Evolutionary conservation across 2,797 vertebrate genomes (phyloP), one percentile per base, ranked within the genome.

Genomic region (Rallus crepitans): DNA sequence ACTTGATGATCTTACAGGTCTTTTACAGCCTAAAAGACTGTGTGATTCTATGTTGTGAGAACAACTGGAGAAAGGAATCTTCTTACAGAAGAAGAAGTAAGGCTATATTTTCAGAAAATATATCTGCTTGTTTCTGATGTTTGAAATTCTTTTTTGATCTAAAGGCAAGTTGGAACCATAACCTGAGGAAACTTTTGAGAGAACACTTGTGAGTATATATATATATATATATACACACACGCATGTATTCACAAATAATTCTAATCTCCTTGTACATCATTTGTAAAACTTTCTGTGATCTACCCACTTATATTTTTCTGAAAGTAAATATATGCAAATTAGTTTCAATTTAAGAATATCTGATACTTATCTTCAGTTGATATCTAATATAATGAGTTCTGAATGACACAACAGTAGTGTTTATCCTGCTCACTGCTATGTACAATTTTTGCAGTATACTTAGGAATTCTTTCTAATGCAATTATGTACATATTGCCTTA

Each of bases 191-290:
- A 65, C 52, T 65, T 64, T 64, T 15, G 72, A 79, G 15, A 70
- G 10, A 72, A 50, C 25, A 63, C 66, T 79, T 84, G 14, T 33
- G 66, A 28, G 3, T 57, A 0, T 40, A 2, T 48, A 4, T 31
- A 2, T 57, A 0, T 40, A 3, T 48, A 4, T 25, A 10, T 21
- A 5, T 1, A 37, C 1, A 42, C 6, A 79, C 28, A 48, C 5
- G 47, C 2, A 24, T 15, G 30, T 11, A 12, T 47, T 21, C 15
- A 57, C 1, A 19, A 48, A 70, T 64, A 64, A 25, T 50, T 56
- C 20, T 47, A 76, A 57, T 61, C 48, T 68, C 15, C n/a, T 76
- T 52, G 16, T 81, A 37, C 5, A 21, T 23, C 21, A 4, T 63
- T 69, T 45, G 19, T 21, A 69, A 42, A 18, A 15, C 20, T 42